Evolutionary conservation across 1,140 invertebrate genomes (phyloP), one percentile per base, ranked within the genome.

Genomic region (Helicoverpa zea): DNA sequence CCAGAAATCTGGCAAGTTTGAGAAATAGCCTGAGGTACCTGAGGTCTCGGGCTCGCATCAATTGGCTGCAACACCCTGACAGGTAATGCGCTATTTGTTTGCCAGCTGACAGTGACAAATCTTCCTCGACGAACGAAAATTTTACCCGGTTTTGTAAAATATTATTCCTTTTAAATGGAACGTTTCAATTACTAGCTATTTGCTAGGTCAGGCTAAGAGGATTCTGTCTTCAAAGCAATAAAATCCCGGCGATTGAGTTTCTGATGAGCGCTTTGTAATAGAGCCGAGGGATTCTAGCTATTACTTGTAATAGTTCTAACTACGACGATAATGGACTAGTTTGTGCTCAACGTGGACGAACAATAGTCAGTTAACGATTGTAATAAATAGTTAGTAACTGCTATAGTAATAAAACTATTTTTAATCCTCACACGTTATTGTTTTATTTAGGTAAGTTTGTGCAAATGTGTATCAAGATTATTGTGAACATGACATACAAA

Each of bases 31-130:
- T 23, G 23, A 52, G 49, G 14, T 11, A 5, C 23, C 23, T 54
- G 68, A 16, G 68, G 47, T 52, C 10, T 49, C 35, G 18, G 2
- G 29, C 68, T 30, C 13, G 13, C 23, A 52, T 52, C 68, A 54
- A 54, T 72, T 52, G 68, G 49, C 49, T 72, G 68, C 68, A 72
- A 51, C 68, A 13, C 12, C 23, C 68, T 72, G 68, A 29, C 68
- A 52, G 68, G 68, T 72, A 54, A 72, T 52, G 49, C 23, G 49
- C 68, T 54, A 54, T 54, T 72, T 72, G 68, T 52, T n/a, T 51
- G 49, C 43, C 47, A 29, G 66, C 4, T 52, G 68, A 72, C 68
- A 72, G 68, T 72, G 68, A 72, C 30, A 72, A 72, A 72, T 72
- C 68, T 72, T 72, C 18, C 49, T 2, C n/a, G 5, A 9, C 14